Evolutionary conservation across 2,888 invertebrate species (phyloP), one percentile per base, ranked within the genome.

Genomic region (Peribatodes rhomboidaria): DNA sequence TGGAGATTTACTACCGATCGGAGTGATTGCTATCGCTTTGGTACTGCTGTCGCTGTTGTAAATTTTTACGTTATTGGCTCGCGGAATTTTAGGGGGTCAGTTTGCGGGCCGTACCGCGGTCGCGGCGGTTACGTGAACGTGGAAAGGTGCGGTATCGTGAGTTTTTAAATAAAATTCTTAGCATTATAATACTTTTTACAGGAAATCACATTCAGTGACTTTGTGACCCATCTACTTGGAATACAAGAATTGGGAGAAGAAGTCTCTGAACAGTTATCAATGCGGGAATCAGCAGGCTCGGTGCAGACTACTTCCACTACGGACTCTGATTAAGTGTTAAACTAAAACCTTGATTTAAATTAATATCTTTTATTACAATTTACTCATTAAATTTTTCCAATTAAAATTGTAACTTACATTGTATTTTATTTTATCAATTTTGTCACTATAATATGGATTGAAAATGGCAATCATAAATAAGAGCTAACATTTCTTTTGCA

Each of bases 211-310:
- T 89, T 92, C 58, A 81, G 81, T 6, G 83, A 85, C 33, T 83
- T 95, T 7, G 76, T 90, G 10, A 85, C 85, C 20, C 86, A 90
- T 65, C 89, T 95, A 59, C 81, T 95, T 67, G 95, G 94, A 1
- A 89, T 94, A 52, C 90, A 91, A 62, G 89, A 92, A 22, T 58
- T 80, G 31, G 89, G 88, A 20, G 77, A 81, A 22, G 18, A 37
- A n/a, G 33, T 76, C 1, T 84, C 87, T 0, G 86, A 88, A 22
- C 78, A 79, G 58, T 69, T 69, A 35, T 88, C 87, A 0, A 68
- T 55, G 0, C 65, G 71, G 35, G 83, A 73, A 0, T 86, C 87
- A 0, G 53, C 20, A n/a, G 57, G 53, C 52, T 69, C 71, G 33
- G 79, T 76, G 47, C 73, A 72, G 2, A 81, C 80, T 0, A 7